Conservation (phyloP, 2,797 vertebrate genomes). For the Peromyscus attwateri region DNA sequence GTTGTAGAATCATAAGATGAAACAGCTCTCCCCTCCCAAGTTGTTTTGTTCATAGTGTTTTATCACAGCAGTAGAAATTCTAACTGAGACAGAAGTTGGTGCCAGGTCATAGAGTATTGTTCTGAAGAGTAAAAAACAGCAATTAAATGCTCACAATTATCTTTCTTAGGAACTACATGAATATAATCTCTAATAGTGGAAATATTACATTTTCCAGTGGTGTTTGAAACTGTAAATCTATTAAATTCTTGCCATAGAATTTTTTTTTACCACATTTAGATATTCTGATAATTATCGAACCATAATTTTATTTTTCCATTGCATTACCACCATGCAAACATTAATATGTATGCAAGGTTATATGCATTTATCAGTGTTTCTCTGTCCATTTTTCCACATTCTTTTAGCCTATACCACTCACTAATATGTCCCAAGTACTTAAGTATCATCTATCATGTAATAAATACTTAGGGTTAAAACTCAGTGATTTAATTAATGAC, state of each 20-base stretch:
- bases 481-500: not conserved
- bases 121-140: not conserved
- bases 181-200: not conserved
- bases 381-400: not conserved
- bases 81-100: not conserved
- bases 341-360: not conserved
- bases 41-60: not conserved
- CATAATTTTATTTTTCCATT: conserved; percentile 7
- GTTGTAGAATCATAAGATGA: not conserved
- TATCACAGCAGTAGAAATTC: not conserved
- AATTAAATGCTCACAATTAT: not conserved
- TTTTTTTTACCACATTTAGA: not conserved
- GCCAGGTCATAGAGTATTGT: not conserved
- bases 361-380: not conserved
- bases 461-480: not conserved
- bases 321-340: not conserved
- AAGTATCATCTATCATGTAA: not conserved
- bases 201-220: not conserved
- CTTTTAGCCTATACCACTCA: not conserved
- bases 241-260: not conserved
- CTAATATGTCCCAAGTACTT: not conserved
- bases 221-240: not conserved
- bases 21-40: not conserved
- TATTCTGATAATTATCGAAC: not conserved
- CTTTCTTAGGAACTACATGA: not conserved